Conservation (phyloP, 2,797 vertebrate genomes). For the Austrolebias charrua region DNA sequence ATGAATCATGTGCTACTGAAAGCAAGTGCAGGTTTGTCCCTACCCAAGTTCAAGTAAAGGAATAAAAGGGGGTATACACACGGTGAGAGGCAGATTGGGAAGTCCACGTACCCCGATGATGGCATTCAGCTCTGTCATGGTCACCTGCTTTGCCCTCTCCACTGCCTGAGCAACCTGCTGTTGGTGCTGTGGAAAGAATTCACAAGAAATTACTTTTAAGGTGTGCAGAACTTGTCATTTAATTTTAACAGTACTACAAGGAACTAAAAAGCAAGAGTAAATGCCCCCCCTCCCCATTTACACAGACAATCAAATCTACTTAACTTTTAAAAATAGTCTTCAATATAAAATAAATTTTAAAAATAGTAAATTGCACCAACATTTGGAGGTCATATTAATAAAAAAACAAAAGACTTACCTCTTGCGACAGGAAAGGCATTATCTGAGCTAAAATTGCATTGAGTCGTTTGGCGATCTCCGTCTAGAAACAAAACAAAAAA, state of each 20-base stretch:
- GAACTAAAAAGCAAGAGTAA: constrained; percentile 29
- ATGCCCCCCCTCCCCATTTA: neutral
- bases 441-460: constrained; percentile 99
- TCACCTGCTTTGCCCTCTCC: constrained; percentile 98
- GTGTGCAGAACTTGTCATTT: constrained; percentile 36
- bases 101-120: constrained; percentile 99
- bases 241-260: constrained; percentile 27
- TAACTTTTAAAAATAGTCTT: constrained; percentile 3
- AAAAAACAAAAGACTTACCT: constrained; percentile 84
- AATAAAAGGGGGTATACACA: constrained; percentile 92
- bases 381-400: constrained; percentile 12
- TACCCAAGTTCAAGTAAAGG: constrained; percentile 78
- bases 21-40: constrained; percentile 65
- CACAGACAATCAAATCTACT: constrained; percentile 31
- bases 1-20: constrained; percentile 3
- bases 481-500: constrained; percentile 87
- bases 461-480: constrained; percentile 98
- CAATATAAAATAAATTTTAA: too few relatives aligned
- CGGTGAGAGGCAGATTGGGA: constrained; percentile 94
- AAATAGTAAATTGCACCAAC: constrained; percentile 13
- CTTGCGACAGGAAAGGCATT: constrained; percentile 99
- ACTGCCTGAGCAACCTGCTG: constrained; percentile 99
- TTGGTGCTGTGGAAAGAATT: constrained; percentile 87
- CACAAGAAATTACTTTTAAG: constrained; percentile 20
- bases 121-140: constrained; percentile 98